Evolutionary conservation across 2,797 vertebrate species (phyloP), one percentile per base, ranked within the genome.

Genomic region (Lerista edwardsae): DNA sequence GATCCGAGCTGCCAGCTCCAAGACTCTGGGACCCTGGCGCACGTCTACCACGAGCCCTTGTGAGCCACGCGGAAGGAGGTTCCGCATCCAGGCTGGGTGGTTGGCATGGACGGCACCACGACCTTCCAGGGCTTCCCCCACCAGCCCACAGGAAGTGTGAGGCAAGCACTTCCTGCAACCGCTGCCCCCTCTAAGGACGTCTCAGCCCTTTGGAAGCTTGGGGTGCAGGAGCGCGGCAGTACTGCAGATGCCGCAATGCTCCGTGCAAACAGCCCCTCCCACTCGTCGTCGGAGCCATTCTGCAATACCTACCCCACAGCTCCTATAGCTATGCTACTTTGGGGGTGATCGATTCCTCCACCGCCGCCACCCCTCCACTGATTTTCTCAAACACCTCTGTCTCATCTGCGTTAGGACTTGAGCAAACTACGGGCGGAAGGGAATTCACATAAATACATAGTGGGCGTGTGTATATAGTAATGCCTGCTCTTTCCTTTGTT

Each of bases 21-120:
- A 47, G 59, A 84, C 29, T 39, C 29, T 17, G n/a, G n/a, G n/a
- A 41, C 87, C 6, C 41, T 85, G 1, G 1, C 90, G 0, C 94
- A 92, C 1, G 90, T 94, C 9, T 94, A 95, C 64, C 88, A 94
- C 3, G 88, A 92, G 55, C 86, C 93, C 36, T 86, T 92, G 75
- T 94, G 93, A 94, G n/a, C 69, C 31, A 7, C 21, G 0, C 31
- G 3, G 19, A 2, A 75, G 36, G 17, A 23, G 39, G 44, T 15
- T 41, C 17, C 1, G 1, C 3, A 1, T 41, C 21, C 51, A 23
- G 23, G 61, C 51, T 68, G 69, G 55, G 9, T 3, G 17, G 57
- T 4, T 14, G 61, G 19, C 27, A 4, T 47, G 7, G 27, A 14
- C 41, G 64, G 19, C 31, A 23, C 36, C 7, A n/a, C 23, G 17